A percentile compares a stretch with the other conserved stretches of the same genome.
These are phyloP conservation scores for Takifugu bimaculatus DNA, from an alignment of 2,113 vertebrate genomes.

Conservation along the genomic window DNA sequence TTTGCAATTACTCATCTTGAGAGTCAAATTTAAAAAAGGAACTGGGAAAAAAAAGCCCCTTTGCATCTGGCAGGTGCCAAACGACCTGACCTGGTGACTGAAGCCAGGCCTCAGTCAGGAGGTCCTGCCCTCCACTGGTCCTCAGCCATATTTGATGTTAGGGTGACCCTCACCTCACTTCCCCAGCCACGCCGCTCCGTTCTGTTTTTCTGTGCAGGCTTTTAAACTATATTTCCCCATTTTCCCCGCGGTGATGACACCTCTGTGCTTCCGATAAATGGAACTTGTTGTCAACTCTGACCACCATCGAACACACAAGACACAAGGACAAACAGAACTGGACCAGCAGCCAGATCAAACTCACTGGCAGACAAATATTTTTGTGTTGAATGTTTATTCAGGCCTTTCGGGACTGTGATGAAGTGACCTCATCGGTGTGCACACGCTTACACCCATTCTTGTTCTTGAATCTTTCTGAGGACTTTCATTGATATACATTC, in stretches of 20 bases:
- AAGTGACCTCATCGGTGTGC: constrained; percentile 39
- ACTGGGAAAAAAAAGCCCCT: neutral
- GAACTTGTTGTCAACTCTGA: constrained; percentile 43
- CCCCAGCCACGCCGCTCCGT: neutral
- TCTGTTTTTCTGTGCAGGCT: neutral
- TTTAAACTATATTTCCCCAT: neutral
- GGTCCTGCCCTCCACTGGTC: constrained; percentile 28
- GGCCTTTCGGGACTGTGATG: constrained; percentile 29
- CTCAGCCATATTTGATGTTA: constrained; percentile 33
- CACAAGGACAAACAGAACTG: constrained; percentile 46
- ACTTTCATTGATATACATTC: too few species aligned
- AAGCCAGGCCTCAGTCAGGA: constrained; percentile 35
- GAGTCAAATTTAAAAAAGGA: neutral
- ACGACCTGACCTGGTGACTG: constrained; percentile 40
- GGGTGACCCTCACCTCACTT: constrained; percentile 42
- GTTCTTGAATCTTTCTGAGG: too few species aligned
- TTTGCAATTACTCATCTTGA: too few species aligned
- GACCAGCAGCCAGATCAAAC: constrained; percentile 38
- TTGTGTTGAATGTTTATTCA: constrained; percentile 55
- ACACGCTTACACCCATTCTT: neutral
- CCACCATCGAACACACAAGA: constrained; percentile 36
- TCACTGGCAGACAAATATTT: constrained; percentile 51
- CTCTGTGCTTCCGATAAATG: constrained; percentile 36
- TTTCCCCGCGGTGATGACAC: neutral
- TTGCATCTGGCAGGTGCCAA: neutral